Evolutionary conservation across 2,888 invertebrate genomes (phyloP), one percentile per base, ranked within the genome.

Genomic region (Ischnus inquisitorius): DNA sequence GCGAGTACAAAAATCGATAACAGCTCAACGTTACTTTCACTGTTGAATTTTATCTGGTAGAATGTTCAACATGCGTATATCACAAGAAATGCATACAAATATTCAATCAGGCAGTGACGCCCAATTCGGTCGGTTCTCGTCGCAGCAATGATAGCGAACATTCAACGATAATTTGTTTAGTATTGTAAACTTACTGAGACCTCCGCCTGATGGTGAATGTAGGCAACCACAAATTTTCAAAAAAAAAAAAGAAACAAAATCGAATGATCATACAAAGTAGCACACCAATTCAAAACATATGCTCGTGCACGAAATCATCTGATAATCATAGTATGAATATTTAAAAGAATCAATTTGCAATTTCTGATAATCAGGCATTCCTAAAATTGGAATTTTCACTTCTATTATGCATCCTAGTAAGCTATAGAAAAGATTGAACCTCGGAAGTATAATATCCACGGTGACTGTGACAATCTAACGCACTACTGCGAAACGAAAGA

Each of bases 181-280:
- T 84, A 79, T 84, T 83, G 72, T 86, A 88, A 90, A 92, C 92
- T 92, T 92, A 92, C 92, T 90, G 92, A 91, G 87, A 92, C 91
- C 89, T 92, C 92, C 90, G 91, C 92, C 92, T 92, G 92, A 86
- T 85, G 89, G 84, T 88, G 89, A 89, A 89, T 89, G 91, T 89
- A 90, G 89, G 90, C 89, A 90, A 90, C 90, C 87, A 89, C 86
- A 90, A 89, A 88, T 89, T 88, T 90, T 89, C 88, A 89, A 87
- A 89, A 89, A 86, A 89, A 34, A 34, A n/a, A n/a, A n/a, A n/a
- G n/a, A n/a, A n/a, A n/a, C n/a, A n/a, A n/a, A n/a, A n/a, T n/a
- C 77, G 72, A 88, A 89, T 88, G 87, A 89, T 88, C 83, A 87
- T 87, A 88, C 87, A 86, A 88, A 85, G 77, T 82, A 78, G 79